phyloP scores from a whole-genome alignment of 2,888 invertebrate species.

The Thumatha senex region DNA sequence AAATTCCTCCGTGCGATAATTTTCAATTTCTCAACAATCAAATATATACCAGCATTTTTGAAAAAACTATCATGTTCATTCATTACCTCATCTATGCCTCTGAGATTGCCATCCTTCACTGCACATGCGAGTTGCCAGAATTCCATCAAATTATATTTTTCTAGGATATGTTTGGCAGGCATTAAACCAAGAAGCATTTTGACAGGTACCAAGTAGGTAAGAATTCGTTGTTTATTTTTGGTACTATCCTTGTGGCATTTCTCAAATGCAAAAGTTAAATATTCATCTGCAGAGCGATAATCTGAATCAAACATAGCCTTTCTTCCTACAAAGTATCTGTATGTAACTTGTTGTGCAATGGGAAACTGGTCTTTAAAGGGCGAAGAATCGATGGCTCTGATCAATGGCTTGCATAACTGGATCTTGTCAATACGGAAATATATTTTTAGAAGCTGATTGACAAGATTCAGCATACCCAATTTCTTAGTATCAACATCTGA shows the following conservation, averaged over 20 bases:
- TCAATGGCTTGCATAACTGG: conserved; percentile 96
- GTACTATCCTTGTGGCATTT: conserved; percentile 91
- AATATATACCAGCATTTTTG: conserved; percentile 97
- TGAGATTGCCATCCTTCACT: conserved; percentile 94
- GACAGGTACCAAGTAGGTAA: conserved; percentile 97
- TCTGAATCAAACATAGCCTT: conserved; percentile 99
- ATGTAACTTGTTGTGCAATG: conserved; percentile 97
- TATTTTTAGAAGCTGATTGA: conserved; percentile 97
- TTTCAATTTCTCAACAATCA: conserved; percentile 98
- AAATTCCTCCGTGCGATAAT: conserved; percentile 97
- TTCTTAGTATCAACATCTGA: conserved; percentile 96
- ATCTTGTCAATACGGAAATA: conserved; percentile 96
- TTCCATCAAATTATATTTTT: conserved; percentile 95
- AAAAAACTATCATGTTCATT: conserved; percentile 95
- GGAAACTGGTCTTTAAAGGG: conserved; percentile 95
- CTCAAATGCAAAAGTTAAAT: conserved; percentile 95
- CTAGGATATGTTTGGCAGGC: conserved; percentile 91
- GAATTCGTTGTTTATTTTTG: conserved; percentile 95
- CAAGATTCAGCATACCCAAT: conserved; percentile 97
- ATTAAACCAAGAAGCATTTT: conserved; percentile 98
- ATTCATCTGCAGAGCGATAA: conserved; percentile 96
- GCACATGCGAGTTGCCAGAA: conserved; percentile 95
- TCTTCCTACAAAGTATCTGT: conserved; percentile 97
- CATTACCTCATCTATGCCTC: conserved; percentile 92
- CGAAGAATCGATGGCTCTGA: conserved; percentile 97